Evolutionary conservation across 2,797 vertebrate genomes (phyloP).

Genomic region (Ptychadena robeensis): DNA sequence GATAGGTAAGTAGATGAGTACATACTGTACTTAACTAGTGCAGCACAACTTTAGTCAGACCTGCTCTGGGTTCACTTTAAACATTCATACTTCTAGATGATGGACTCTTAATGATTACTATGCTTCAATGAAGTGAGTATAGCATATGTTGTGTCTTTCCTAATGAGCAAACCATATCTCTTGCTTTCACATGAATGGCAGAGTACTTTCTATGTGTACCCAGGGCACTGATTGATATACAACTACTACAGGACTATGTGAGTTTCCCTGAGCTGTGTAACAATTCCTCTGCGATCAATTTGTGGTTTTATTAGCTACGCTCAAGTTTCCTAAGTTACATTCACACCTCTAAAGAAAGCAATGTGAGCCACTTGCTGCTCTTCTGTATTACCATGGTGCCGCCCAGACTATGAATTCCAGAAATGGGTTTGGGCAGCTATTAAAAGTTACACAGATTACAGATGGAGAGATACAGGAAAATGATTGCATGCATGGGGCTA

Average conservation of each 20-base stretch:
- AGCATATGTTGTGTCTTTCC: not conserved
- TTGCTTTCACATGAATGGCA: slow-evolving; percentile 2
- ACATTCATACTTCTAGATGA: not conserved
- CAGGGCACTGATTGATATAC: slow-evolving; percentile 22
- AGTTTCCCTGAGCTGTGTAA: slow-evolving; percentile 31
- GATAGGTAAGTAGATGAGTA: too few species aligned
- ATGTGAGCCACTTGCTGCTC: slow-evolving; percentile 42
- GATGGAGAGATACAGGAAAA: slow-evolving; percentile 10
- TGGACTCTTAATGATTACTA: not conserved
- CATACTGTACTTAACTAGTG: too few species aligned
- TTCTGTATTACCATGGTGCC: slow-evolving; percentile 50
- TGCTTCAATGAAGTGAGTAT: too few species aligned
- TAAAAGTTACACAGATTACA: slow-evolving; percentile 38
- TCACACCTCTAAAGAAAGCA: slow-evolving; percentile 61
- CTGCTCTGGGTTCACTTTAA: not conserved
- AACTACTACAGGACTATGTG: slow-evolving; percentile 30
- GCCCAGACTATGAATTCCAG: slow-evolving; percentile 43
- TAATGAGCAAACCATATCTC: not conserved
- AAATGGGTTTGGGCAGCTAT: slow-evolving; percentile 35
- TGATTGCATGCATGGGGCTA: slow-evolving; percentile 2
- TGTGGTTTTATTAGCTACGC: slow-evolving; percentile 36
- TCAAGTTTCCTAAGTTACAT: slow-evolving; percentile 52
- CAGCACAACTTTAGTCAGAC: not conserved
- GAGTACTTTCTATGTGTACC: slow-evolving; percentile 1
- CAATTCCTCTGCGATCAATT: slow-evolving; percentile 41